A percentile compares a stretch with the other conserved stretches of the same genome.
phyloP scores from a whole-genome alignment of 2,797 vertebrate genomes.

The Morus bassanus region DNA sequence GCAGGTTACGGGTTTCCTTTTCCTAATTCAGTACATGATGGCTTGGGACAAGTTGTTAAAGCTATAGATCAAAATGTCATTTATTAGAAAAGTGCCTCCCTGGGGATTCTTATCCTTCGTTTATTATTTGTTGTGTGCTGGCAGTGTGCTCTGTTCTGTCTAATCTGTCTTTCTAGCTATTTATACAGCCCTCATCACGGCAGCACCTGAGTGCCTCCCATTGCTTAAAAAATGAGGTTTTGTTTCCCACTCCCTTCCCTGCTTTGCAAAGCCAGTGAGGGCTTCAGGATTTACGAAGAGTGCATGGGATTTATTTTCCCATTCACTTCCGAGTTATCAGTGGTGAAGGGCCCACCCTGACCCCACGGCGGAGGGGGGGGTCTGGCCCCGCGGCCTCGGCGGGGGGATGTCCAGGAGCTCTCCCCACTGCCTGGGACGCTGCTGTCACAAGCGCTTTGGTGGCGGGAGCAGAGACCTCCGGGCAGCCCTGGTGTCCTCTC shows the following conservation, averaged over 20 bases:
- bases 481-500: background rate
- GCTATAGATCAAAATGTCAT: conserved; percentile 16
- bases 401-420: background rate
- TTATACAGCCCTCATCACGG: background rate
- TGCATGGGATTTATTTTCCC: rapidly evolving
- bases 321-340: rapidly evolving
- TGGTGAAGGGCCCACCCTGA: rapidly evolving
- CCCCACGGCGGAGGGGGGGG: rapidly evolving
- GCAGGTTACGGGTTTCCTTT: background rate
- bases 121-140: background rate
- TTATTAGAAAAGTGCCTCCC: conserved; percentile 16
- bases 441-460: background rate
- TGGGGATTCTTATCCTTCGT: background rate
- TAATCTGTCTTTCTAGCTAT: conserved; percentile 5
- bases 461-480: background rate
- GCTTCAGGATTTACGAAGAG: background rate
- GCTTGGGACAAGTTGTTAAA: background rate
- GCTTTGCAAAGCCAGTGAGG: rapidly evolving
- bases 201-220: background rate
- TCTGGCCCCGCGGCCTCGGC: background rate
- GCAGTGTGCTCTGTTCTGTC: background rate
- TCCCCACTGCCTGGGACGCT: rapidly evolving
- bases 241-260: background rate
- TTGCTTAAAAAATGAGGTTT: background rate
- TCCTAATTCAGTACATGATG: background rate